phyloP scores from a whole-genome alignment of 23 tunicate species.

The Pegea sp. region DNA sequence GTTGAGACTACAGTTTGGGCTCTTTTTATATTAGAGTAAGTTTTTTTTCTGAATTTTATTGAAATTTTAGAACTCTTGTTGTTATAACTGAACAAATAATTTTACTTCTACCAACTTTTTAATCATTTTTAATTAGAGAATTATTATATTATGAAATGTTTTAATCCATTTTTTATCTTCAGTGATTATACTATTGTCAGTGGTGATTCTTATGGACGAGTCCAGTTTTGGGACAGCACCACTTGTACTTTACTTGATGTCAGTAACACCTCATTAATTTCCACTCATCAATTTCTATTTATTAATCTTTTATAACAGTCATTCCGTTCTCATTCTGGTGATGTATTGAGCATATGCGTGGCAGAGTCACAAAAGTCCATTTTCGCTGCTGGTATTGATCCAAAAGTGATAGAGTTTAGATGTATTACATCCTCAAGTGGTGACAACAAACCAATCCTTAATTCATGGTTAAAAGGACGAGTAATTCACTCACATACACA shows the following conservation, averaged over 20 bases:
- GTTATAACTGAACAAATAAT: too few relatives aligned
- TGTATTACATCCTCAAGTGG: neutral
- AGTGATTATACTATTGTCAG: slow-evolving; percentile 63
- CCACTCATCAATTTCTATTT: neutral
- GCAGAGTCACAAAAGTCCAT: slow-evolving; percentile 11
- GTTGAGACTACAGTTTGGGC: slow-evolving; percentile 61
- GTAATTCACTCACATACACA: slow-evolving; percentile 36
- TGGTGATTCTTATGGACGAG: slow-evolving; percentile 64
- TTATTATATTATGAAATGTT: too few relatives aligned
- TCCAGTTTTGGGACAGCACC: slow-evolving; percentile 65
- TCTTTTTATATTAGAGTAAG: slow-evolving; percentile 30
- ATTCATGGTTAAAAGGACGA: slow-evolving; percentile 35
- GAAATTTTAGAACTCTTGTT: too few relatives aligned
- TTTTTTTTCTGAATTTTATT: too few relatives aligned
- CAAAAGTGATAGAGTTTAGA: slow-evolving; percentile 25
- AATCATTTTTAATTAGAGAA: too few relatives aligned
- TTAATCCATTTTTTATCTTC: neutral
- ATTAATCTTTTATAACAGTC: slow-evolving; percentile 6
- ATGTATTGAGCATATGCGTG: slow-evolving; percentile 25
- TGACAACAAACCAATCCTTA: too few relatives aligned
- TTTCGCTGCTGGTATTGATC: slow-evolving; percentile 55
- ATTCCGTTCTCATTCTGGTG: slow-evolving; percentile 35
- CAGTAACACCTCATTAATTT: neutral
- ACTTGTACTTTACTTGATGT: slow-evolving; percentile 31
- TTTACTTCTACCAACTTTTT: too few relatives aligned